Conservation (phyloP, 92 coral and sea anemone genomes). For the Palythoa heliodiscus region DNA sequence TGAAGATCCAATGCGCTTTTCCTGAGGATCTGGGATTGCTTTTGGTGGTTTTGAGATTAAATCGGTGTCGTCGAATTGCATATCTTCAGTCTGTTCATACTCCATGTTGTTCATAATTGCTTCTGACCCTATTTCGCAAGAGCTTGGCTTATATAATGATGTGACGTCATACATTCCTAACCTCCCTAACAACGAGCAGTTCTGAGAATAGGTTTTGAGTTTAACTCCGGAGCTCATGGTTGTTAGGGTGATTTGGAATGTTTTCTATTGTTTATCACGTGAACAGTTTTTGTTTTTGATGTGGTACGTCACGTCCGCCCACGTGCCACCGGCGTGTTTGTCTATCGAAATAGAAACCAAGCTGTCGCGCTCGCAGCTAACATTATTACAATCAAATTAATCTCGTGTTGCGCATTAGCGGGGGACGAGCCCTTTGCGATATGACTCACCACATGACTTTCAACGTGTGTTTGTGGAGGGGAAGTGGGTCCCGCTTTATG, state of each 20-base stretch:
- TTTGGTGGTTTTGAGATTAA: slow-evolving; percentile 29
- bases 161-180: slow-evolving; percentile 47
- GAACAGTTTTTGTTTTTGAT: no score
- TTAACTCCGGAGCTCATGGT: not conserved
- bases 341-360: no score
- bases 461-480: no score
- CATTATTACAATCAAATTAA: no score
- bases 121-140: slow-evolving; percentile 56
- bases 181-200: slow-evolving; percentile 37
- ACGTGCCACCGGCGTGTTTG: no score
- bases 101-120: slow-evolving; percentile 50
- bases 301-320: no score
- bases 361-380: no score
- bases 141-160: not conserved
- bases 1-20: slow-evolving; percentile 40
- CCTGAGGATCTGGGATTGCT: slow-evolving; percentile 44
- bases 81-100: slow-evolving; percentile 45
- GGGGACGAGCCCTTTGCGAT: no score
- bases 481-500: no score
- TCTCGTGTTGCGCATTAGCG: no score
- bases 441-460: no score
- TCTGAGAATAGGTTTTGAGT: slow-evolving; percentile 12
- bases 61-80: slow-evolving; percentile 57
- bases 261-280: no score
- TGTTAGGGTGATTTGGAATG: not conserved